phyloP scores from a whole-genome alignment of 37 sponge, comb jelly and placozoan species.

The Ephydatia muelleri region DNA sequence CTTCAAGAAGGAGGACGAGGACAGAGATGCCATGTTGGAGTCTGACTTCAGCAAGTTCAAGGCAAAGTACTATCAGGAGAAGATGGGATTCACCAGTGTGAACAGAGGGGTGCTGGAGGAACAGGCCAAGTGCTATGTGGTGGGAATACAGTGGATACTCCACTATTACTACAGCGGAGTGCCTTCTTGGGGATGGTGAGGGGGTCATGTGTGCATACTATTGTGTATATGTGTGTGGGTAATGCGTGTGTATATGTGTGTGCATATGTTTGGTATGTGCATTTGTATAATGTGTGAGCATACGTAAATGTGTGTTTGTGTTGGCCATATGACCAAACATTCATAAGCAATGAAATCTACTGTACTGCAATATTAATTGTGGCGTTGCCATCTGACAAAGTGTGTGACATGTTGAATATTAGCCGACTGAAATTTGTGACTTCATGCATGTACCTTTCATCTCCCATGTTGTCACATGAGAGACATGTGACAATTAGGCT shows the following conservation, averaged over 20 bases:
- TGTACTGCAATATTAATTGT: too few species aligned
- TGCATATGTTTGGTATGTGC: neutral
- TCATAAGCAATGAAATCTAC: too few species aligned
- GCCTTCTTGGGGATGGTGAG: constrained; percentile 96
- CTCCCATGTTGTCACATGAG: neutral
- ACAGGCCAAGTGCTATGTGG: constrained; percentile 75
- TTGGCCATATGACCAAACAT: too few species aligned
- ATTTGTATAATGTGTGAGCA: neutral
- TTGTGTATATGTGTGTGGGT: neutral
- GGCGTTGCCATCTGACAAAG: too few species aligned
- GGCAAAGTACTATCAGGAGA: constrained; percentile 71
- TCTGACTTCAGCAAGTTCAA: constrained; percentile 55
- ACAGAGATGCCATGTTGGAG: constrained; percentile 42
- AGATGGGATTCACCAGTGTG: constrained; percentile 58
- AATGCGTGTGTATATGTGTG: constrained; percentile 7
- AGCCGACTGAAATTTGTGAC: neutral
- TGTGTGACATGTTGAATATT: too few species aligned
- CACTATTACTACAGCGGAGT: constrained; percentile 95
- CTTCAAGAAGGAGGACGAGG: constrained; percentile 73
- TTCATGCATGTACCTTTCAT: neutral
- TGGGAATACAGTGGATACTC: constrained; percentile 92
- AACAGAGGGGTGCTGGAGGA: constrained; percentile 33
- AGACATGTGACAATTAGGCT: neutral
- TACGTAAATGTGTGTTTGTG: neutral
- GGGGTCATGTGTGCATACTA: neutral